phyloP scores from a whole-genome alignment of 2,797 vertebrate species.

The Momotus momota region DNA sequence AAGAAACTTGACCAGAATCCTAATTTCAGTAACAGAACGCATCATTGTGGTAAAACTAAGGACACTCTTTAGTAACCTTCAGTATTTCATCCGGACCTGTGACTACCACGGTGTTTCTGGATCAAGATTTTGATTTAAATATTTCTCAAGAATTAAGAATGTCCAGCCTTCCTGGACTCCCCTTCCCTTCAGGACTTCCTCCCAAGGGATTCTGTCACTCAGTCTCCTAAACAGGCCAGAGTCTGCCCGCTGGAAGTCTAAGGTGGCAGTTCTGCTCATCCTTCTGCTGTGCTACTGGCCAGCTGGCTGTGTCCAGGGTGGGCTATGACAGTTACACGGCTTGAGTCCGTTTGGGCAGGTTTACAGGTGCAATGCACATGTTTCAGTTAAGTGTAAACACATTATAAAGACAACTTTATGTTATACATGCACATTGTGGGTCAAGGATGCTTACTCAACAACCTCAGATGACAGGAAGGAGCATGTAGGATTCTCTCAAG shows the following conservation, averaged over 20 bases:
- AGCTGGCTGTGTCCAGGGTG: not conserved
- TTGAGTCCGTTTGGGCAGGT: not conserved
- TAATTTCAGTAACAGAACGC: not conserved
- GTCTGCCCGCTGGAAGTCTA: not conserved
- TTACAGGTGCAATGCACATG: not conserved
- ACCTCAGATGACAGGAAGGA: not conserved
- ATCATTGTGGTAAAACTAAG: not conserved
- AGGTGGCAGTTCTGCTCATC: not conserved
- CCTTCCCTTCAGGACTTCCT: no score
- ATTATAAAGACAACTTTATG: not conserved
- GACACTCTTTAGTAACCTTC: not conserved
- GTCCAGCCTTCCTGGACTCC: no score
- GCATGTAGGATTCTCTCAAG: not conserved
- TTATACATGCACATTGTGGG: not conserved
- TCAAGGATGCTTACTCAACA: not conserved
- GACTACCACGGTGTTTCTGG: not conserved
- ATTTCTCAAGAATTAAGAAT: not conserved
- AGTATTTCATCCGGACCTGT: not conserved
- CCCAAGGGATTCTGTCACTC: no score
- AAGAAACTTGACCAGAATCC: not conserved
- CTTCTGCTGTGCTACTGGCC: not conserved
- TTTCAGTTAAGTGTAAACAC: not conserved
- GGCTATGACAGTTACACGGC: not conserved
- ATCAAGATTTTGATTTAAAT: not conserved
- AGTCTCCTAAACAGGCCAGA: no score